A percentile compares a stretch with the other conserved stretches of the same genome.
phyloP scores from a whole-genome alignment of 2,888 invertebrate genomes.

The Monopis laevigella region DNA sequence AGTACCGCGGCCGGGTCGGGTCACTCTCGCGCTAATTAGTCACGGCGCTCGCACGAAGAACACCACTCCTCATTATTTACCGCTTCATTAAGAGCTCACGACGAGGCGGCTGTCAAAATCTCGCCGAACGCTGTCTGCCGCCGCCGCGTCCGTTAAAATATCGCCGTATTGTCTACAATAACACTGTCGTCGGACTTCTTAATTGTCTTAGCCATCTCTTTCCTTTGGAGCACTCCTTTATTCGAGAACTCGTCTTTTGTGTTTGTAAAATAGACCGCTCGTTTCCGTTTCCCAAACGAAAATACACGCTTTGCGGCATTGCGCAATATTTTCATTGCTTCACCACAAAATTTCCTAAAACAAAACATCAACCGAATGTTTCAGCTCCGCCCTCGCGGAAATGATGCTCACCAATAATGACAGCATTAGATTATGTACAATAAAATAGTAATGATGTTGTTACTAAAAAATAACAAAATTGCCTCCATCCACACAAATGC shows the following conservation, averaged over 20 bases:
- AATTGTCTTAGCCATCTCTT: slow-evolving; percentile 44
- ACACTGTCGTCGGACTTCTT: slow-evolving; percentile 55
- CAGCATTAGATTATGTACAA: slow-evolving; percentile 47
- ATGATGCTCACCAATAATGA: slow-evolving; percentile 43
- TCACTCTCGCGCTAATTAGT: slow-evolving; percentile 40
- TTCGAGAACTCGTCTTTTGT: slow-evolving; percentile 35
- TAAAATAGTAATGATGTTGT: slow-evolving; percentile 52
- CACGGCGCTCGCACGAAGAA: slow-evolving; percentile 47
- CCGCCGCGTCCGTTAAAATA: slow-evolving; percentile 45
- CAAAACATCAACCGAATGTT: slow-evolving; percentile 35
- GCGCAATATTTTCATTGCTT: slow-evolving; percentile 34
- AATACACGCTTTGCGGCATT: slow-evolving; percentile 33
- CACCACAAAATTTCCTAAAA: slow-evolving; percentile 44
- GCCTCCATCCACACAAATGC: too few relatives aligned
- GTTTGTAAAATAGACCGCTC: slow-evolving; percentile 39
- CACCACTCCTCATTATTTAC: slow-evolving; percentile 63
- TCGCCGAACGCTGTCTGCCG: slow-evolving; percentile 42
- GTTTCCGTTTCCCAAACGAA: slow-evolving; percentile 33
- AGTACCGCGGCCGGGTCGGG: slow-evolving; percentile 16
- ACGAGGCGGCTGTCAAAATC: slow-evolving; percentile 58
- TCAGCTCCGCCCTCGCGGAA: slow-evolving; percentile 43
- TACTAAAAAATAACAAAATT: slow-evolving; percentile 36
- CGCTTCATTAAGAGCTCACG: slow-evolving; percentile 63
- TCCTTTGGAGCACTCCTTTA: slow-evolving; percentile 35
- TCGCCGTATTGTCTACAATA: slow-evolving; percentile 57